A percentile compares a stretch with the other conserved stretches of the same genome.
Evolutionary conservation across 2,113 vertebrate species (phyloP).

Genomic region (Cygnus buccinator): DNA sequence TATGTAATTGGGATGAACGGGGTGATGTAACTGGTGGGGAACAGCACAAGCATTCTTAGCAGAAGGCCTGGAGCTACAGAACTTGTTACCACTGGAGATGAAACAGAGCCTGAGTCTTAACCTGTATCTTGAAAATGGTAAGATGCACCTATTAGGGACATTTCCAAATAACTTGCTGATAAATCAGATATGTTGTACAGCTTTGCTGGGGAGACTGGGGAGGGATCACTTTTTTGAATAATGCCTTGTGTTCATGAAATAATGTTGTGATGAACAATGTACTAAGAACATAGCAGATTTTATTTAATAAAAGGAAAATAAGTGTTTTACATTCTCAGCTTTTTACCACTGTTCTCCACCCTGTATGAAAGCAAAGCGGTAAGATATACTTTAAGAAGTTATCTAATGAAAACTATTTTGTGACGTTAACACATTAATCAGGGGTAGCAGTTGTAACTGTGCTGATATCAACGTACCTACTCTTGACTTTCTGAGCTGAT

Average conservation of each 20-base stretch:
- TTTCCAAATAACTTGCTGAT: conserved; percentile 19
- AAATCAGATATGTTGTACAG: not conserved
- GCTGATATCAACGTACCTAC: not conserved
- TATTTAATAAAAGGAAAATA: not conserved
- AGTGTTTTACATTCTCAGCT: not conserved
- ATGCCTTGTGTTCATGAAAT: not conserved
- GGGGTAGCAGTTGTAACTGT: not conserved
- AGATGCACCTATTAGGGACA: conserved; percentile 32
- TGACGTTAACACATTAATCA: not conserved
- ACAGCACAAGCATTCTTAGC: conserved; percentile 53
- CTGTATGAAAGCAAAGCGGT: not conserved
- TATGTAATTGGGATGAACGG: conserved; percentile 51
- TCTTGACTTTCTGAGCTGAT: not conserved
- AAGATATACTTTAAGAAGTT: not conserved
- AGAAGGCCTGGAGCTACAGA: conserved; percentile 49
- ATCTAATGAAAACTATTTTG: not conserved
- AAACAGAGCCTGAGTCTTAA: conserved; percentile 49
- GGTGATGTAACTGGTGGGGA: conserved; percentile 54
- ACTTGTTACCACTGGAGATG: conserved; percentile 56
- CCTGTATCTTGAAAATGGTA: conserved; percentile 30
- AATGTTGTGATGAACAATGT: fast-evolving
- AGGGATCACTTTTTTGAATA: not conserved
- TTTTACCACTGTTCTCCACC: not conserved
- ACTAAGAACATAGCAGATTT: not conserved
- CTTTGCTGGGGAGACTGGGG: not conserved